Evolutionary conservation across 2,113 vertebrate genomes (phyloP), one percentile per base, ranked within the genome.

Genomic region (Apodemus speciosus): DNA sequence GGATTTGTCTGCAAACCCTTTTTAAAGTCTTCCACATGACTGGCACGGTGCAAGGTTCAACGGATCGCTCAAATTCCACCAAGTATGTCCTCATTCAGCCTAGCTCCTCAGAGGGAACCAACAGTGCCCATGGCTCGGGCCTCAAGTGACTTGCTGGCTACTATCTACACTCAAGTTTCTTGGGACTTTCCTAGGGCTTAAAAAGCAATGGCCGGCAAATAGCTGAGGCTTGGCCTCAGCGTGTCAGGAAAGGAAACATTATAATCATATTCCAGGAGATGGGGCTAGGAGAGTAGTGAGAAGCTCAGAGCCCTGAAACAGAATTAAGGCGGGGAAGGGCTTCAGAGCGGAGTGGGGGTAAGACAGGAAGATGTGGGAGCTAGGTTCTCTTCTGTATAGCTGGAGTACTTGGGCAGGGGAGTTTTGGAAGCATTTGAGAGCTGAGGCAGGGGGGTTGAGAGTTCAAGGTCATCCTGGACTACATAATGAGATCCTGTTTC

Each of bases 11-110:
- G 46, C 58, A 87, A 93, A 95, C 89, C 51, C 89, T 71, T 85
- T 85, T 10, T 95, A 92, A 97, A 90, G 68, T 89, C 92, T 96
- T 96, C 85, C 97, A 92, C 95, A 92, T 97, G 97, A 96, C 95
- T 46, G 58, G 93, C 32, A 40, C 27, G 6, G 27, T 2, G 53
- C 10, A 30, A 81, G 89, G 81, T 91, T 84, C 80, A 90, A n/a
- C 0, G 1, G 73, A 35, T 38, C 64, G 88, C 79, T 75, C 66
- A 92, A 94, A 96, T 94, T 91, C 89, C 83, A 91, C 75, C 80
- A 88, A 93, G 27, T 60, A 92, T 91, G 92, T 85, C 94, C 95
- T 95, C 40, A 14, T 88, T 85, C 89, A 71, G 49, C 85, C 71
- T 27, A 15, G 35, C 35, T 66, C 71, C 62, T 58, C 9, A 3